phyloP scores from a whole-genome alignment of 1,140 invertebrate species.

The Eriocheir sinensis region DNA sequence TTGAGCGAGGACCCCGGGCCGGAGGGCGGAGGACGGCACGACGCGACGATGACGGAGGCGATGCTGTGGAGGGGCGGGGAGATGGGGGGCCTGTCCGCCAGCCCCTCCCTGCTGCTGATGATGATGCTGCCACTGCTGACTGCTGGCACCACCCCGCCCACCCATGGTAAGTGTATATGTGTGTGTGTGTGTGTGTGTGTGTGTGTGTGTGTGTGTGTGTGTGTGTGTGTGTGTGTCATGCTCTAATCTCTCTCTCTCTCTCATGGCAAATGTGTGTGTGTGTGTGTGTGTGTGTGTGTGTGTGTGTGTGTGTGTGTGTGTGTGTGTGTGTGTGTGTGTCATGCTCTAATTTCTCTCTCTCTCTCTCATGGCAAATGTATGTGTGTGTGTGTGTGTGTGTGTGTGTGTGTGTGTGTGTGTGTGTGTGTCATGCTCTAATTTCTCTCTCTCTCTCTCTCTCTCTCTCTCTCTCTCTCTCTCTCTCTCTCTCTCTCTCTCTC shows the following conservation, averaged over 20 bases:
- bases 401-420: not conserved
- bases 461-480: constrained; percentile 22
- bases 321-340: no score
- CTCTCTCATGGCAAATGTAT: no score
- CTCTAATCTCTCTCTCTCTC: no score
- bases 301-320: no score
- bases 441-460: constrained; percentile 8
- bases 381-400: no score
- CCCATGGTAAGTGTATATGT: not conserved
- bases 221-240: not conserved
- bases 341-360: constrained; percentile 24
- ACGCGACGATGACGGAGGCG: not conserved
- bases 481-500: constrained; percentile 22
- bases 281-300: no score
- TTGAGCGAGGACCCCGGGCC: not conserved
- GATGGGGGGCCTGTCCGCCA: not conserved
- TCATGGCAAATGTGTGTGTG: no score
- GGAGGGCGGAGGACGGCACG: not conserved
- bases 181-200: no score
- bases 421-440: not conserved
- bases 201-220: not conserved
- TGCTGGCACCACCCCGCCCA: not conserved
- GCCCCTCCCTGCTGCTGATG: not conserved
- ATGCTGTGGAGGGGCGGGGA: not conserved
- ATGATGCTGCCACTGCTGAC: not conserved